phyloP scores from a whole-genome alignment of 1,140 invertebrate species.

The Pachypeltis micranthus region DNA sequence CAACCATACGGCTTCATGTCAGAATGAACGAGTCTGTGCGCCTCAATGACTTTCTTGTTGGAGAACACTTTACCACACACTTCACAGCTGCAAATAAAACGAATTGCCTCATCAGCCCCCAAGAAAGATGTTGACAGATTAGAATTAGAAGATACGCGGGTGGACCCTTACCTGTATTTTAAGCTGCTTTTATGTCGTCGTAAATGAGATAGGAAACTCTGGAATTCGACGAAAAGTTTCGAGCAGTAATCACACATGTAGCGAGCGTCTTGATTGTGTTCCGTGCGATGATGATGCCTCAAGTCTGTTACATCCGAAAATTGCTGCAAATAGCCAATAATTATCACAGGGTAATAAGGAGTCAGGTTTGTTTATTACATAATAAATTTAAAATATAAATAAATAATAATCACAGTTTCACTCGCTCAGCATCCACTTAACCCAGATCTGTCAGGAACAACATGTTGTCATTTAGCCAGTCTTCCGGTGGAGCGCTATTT shows the following conservation, averaged over 20 bases:
- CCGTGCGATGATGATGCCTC: conserved; percentile 13
- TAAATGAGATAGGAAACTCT: conserved; percentile 16
- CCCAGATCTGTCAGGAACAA: too few relatives aligned
- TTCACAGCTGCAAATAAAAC: conserved; percentile 28
- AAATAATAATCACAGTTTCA: too few relatives aligned
- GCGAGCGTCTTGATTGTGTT: conserved; percentile 19
- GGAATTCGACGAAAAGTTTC: conserved; percentile 19
- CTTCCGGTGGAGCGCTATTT: too few relatives aligned
- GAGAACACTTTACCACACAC: conserved; percentile 30
- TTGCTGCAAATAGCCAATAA: conserved; percentile 20
- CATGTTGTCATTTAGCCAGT: too few relatives aligned
- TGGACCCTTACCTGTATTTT: conserved; percentile 17
- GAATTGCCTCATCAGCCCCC: too few relatives aligned
- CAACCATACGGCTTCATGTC: conserved; percentile 23
- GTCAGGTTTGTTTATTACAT: too few relatives aligned
- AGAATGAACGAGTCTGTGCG: conserved; percentile 25
- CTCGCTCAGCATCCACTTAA: too few relatives aligned
- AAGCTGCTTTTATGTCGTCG: conserved; percentile 14
- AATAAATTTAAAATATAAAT: too few relatives aligned
- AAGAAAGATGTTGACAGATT: too few relatives aligned
- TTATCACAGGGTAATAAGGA: too few relatives aligned
- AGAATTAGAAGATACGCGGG: too few relatives aligned
- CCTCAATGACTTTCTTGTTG: conserved; percentile 28
- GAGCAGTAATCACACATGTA: conserved; percentile 22
- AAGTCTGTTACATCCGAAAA: conserved; percentile 15